These are phyloP conservation scores for Apistogramma diplotaenia DNA, from an alignment of 2,113 vertebrate species.

Conservation along the genomic window DNA sequence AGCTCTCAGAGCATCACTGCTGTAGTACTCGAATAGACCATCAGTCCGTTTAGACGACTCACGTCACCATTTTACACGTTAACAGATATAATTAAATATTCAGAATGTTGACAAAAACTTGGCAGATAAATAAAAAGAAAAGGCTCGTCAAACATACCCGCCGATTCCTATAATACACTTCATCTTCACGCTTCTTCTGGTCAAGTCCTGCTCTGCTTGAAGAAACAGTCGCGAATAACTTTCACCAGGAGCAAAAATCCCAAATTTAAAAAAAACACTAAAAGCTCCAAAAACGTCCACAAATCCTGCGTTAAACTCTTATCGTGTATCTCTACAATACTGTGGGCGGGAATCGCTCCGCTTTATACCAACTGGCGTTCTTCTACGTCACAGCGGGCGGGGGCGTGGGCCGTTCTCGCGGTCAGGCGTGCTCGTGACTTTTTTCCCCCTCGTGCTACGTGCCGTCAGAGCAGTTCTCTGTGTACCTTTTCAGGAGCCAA, in stretches of 20 bases:
- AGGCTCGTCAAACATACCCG: conserved; percentile 66
- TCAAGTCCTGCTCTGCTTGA: not conserved
- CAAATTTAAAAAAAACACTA: not conserved
- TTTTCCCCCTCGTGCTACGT: not conserved
- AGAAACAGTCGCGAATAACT: not conserved
- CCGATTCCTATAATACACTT: conserved; percentile 82
- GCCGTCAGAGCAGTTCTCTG: not conserved
- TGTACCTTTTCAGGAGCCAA: conserved; percentile 15
- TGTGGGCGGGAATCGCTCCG: accelerated
- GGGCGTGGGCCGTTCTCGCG: not conserved
- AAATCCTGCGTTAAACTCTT: accelerated
- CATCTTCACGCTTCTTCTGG: conserved; percentile 55
- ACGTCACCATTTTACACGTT: not conserved
- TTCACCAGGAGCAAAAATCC: not conserved
- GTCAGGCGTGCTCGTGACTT: not conserved
- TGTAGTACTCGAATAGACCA: not conserved
- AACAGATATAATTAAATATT: not conserved
- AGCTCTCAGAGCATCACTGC: not conserved
- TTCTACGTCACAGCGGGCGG: conserved; percentile 7
- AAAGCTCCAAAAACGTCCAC: not conserved
- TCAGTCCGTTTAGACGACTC: not conserved
- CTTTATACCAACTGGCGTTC: not conserved
- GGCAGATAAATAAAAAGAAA: not conserved
- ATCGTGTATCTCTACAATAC: not conserved
- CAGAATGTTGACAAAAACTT: not conserved